Evolutionary conservation across 2,888 invertebrate genomes (phyloP), one percentile per base, ranked within the genome.

Genomic region (Taphrorychus bicolor): DNA sequence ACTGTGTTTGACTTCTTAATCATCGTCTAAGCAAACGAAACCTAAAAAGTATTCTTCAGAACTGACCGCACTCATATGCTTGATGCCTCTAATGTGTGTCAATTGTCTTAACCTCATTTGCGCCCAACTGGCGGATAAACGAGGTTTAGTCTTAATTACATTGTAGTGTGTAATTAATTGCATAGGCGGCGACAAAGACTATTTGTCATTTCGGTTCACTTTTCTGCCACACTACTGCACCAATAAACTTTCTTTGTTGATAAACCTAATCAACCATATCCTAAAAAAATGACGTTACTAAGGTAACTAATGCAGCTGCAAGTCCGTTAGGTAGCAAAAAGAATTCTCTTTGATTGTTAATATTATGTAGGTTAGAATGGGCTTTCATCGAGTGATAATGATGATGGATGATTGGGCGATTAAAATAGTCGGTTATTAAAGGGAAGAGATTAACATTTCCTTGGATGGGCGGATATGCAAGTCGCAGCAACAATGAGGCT

Each of bases 21-120:
- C 32, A 32, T 32, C 32, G 32, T 32, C 32, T 32, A 32, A 32
- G 32, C 3, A 32, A 32, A 32, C 11, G 11, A 32, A 32, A 32
- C 32, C 32, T 11, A 32, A 32, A 7, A 32, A 32, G 32, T 32
- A 7, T 9, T 32, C 32, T 32, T 7, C 32, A 9, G 32, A 32
- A 32, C 32, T 32, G 11, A 9, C 11, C 7, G 32, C 32, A 11
- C 32, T 32, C 11, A 32, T 32, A 17, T n/a, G 16, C 14, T n/a
- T n/a, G n/a, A 14, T n/a, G 18, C n/a, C 14, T 5, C 17, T 32
- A 49, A 59, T 59, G 45, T 59, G 32, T 59, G 59, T 59, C 59
- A 59, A 59, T 59, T 49, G 59, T 59, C 32, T 59, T 40, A 59
- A 59, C 59, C 59, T 59, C 59, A 23, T 59, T 59, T 59, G 32